phyloP scores from a whole-genome alignment of 2,113 vertebrate species.

The Scartelaos histophorus region DNA sequence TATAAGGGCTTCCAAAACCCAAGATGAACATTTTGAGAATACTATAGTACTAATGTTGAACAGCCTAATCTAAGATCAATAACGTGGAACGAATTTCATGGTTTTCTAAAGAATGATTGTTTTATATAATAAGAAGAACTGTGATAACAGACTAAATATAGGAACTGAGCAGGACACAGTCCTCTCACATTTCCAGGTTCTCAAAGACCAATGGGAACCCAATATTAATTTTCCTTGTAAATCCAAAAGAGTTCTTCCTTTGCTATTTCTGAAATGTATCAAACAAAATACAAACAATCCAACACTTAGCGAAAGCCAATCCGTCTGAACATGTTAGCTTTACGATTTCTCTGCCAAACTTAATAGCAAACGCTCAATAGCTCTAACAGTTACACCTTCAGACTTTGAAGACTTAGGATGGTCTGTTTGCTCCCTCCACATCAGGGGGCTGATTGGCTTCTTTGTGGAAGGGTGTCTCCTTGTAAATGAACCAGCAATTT shows the following conservation, averaged over 20 bases:
- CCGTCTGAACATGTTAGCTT: not conserved
- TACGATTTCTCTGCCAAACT: not conserved
- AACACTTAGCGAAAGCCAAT: not conserved
- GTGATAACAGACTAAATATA: not conserved
- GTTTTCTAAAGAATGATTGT: not conserved
- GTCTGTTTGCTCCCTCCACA: conserved; percentile 50
- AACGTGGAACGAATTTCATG: not conserved
- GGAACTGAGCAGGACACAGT: not conserved
- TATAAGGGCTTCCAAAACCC: not conserved
- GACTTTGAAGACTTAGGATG: conserved; percentile 45
- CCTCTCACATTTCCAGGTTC: not conserved
- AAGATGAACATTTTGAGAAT: not conserved
- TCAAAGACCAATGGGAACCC: not conserved
- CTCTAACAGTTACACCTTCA: conserved; percentile 27
- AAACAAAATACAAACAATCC: not conserved
- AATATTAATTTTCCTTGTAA: not conserved
- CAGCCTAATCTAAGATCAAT: not conserved
- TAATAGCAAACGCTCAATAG: conserved; percentile 24
- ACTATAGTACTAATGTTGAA: not conserved
- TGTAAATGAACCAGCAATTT: conserved; percentile 96
- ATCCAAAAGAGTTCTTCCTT: not conserved
- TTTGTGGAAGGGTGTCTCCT: conserved; percentile 89
- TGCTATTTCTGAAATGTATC: not conserved
- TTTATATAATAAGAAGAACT: not conserved
- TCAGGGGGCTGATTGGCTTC: conserved; percentile 76